A percentile compares a stretch with the other conserved stretches of the same genome.
phyloP scores from a whole-genome alignment of 2,113 vertebrate genomes.

The Pituophis catenifer region DNA sequence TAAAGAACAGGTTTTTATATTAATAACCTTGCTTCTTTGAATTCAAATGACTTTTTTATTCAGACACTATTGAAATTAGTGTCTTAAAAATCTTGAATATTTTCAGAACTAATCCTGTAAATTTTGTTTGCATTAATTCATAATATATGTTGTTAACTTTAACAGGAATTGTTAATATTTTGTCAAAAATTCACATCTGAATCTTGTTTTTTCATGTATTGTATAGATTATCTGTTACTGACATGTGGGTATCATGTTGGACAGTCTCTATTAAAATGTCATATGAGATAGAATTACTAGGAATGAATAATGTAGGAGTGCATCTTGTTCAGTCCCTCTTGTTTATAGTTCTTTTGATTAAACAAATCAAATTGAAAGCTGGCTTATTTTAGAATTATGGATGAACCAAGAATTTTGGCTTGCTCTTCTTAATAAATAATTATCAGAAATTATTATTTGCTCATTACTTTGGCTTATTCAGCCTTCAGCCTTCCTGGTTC shows the following conservation, averaged over 20 bases:
- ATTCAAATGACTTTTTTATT: not conserved
- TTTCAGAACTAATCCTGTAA: not conserved
- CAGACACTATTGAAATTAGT: not conserved
- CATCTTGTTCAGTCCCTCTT: not conserved
- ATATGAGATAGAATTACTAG: not conserved
- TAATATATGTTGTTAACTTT: not conserved
- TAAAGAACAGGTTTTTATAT: not conserved
- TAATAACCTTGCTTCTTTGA: not conserved
- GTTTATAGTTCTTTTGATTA: not conserved
- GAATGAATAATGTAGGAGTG: not conserved
- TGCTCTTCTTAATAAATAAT: not conserved
- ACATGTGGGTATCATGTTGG: too few relatives aligned
- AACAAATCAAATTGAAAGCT: not conserved
- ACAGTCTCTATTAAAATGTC: not conserved
- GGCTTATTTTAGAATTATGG: not conserved
- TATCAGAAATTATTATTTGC: not conserved
- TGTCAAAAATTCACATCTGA: not conserved
- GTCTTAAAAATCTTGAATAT: not conserved
- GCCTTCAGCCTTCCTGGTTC: not conserved
- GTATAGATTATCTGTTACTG: not conserved
- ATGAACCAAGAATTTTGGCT: not conserved
- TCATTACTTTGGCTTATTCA: not conserved
- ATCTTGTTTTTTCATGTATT: not conserved
- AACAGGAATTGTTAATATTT: not conserved
- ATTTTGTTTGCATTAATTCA: not conserved